Conservation (phyloP, 2,888 invertebrate genomes). For the Tetragonisca angustula region DNA sequence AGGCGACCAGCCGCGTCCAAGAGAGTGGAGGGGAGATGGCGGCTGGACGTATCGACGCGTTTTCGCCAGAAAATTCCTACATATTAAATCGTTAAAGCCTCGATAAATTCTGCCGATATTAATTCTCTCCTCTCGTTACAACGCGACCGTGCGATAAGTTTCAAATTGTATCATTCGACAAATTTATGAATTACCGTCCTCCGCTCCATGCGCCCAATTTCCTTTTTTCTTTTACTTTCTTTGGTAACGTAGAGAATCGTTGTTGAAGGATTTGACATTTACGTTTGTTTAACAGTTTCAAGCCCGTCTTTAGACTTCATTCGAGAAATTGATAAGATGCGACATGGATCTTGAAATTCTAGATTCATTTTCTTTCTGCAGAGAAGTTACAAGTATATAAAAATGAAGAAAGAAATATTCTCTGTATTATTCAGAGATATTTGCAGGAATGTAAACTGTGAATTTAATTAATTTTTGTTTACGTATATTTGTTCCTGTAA, state of each 20-base stretch:
- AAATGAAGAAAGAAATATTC: no score
- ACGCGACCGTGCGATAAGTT: constrained; percentile 9
- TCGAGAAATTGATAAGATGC: neutral
- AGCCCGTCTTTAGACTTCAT: neutral
- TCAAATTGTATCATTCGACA: constrained; percentile 22
- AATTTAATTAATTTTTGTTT: neutral
- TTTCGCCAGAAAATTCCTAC: constrained; percentile 39
- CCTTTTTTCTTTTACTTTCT: neutral
- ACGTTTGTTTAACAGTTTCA: neutral
- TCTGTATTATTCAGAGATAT: no score
- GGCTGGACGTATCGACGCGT: constrained; percentile 23
- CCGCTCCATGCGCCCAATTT: no score
- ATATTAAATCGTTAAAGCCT: constrained; percentile 48
- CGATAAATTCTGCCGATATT: constrained; percentile 37
- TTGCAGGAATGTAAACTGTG: neutral
- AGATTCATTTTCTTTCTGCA: neutral
- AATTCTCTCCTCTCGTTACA: constrained; percentile 21
- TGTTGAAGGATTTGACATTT: neutral
- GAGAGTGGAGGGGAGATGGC: neutral
- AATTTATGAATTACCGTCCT: constrained; percentile 9
- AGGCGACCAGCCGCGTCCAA: no score
- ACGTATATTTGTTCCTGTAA: neutral
- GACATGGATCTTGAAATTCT: neutral
- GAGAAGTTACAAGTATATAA: no score
- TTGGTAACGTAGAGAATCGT: neutral